Conservation (phyloP, 92 coral and sea anemone species). For the Palythoa heliodiscus region DNA sequence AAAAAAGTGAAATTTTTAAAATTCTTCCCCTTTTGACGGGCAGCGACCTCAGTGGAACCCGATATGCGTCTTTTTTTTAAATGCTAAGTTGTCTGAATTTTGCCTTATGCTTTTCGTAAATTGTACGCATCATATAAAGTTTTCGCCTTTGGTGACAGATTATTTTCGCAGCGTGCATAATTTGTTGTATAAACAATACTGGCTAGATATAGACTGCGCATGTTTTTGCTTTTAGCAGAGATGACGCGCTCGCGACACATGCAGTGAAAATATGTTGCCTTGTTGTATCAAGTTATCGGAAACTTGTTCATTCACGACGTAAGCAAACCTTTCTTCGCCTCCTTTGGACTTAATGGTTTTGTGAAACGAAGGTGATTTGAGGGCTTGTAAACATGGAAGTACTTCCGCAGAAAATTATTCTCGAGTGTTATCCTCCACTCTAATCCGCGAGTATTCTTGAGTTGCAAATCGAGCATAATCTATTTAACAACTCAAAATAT, state of each 20-base stretch:
- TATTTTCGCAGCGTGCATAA: neutral
- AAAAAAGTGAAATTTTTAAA: no score
- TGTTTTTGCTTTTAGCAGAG: neutral
- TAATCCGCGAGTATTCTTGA: slow-evolving; percentile 1
- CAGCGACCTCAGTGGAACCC: no score
- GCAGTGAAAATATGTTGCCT: neutral
- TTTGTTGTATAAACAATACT: neutral
- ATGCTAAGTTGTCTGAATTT: no score
- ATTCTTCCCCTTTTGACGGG: no score
- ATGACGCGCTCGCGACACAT: neutral
- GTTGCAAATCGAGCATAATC: neutral
- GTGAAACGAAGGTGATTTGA: neutral
- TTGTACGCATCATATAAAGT: no score
- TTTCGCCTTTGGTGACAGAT: neutral
- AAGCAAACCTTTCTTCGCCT: neutral
- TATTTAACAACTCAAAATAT: neutral
- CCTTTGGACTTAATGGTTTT: neutral
- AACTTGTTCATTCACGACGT: neutral
- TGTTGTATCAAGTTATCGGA: neutral
- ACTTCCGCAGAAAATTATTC: neutral
- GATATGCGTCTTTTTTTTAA: no score
- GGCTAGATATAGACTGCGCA: slow-evolving; percentile 37
- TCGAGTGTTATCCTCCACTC: slow-evolving; percentile 1
- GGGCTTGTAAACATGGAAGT: neutral
- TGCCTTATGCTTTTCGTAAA: no score